Conservation (phyloP, 2,797 vertebrate species). For the Platalea minor region DNA sequence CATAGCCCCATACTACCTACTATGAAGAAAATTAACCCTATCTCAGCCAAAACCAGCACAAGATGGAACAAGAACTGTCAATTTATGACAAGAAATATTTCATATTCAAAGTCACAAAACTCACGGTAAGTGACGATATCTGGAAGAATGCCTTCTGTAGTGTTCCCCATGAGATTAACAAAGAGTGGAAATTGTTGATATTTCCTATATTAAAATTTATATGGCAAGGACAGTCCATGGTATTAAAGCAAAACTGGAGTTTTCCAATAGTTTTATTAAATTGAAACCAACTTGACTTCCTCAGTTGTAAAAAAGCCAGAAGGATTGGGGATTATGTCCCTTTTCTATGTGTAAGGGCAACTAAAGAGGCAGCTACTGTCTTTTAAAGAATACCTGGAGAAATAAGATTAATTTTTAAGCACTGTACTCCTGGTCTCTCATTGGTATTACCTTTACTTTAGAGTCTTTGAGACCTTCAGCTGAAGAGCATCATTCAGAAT, state of each 20-base stretch:
- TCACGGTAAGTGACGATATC: not conserved
- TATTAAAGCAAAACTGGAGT: not conserved
- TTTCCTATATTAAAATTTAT: not conserved
- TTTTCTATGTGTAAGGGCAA: not conserved
- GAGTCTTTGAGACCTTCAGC: not conserved
- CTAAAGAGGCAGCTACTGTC: not conserved
- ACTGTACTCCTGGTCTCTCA: not conserved
- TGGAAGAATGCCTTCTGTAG: not conserved
- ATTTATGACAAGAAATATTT: slow-evolving; percentile 43
- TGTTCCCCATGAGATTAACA: not conserved
- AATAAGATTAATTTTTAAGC: not conserved
- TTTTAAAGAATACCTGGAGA: not conserved
- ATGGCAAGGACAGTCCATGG: not conserved
- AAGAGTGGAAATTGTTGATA: slow-evolving; percentile 3
- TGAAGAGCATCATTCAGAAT: not conserved
- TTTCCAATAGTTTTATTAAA: not conserved
- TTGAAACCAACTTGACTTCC: not conserved
- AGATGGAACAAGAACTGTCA: slow-evolving; percentile 36
- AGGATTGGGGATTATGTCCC: not conserved
- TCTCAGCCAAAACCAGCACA: no score
- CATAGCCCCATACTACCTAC: no score
- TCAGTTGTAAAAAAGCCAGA: not conserved
- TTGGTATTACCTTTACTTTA: not conserved
- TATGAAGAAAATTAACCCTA: no score
- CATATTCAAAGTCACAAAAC: not conserved